Percentiles rank a stretch among this genome's conserved stretches.
Evolutionary conservation across 2,113 vertebrate species (phyloP).

Genomic region (Bufo gargarizans): DNA sequence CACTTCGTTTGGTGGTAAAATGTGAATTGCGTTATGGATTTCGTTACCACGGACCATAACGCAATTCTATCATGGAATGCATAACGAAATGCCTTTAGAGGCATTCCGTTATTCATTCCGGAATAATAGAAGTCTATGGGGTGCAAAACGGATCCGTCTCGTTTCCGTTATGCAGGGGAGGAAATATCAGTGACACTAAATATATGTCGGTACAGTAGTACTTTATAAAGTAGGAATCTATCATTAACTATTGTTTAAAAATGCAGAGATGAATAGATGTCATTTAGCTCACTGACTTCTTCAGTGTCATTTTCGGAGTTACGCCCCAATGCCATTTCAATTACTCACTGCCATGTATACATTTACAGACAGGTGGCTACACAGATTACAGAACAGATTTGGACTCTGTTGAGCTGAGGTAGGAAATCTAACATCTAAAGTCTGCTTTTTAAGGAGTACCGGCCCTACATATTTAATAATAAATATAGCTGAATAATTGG

Average conservation of each 20-base stretch:
- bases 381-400: conserved; percentile 41
- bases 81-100: too few species aligned
- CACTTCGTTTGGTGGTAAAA: too few species aligned
- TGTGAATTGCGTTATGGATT: too few species aligned
- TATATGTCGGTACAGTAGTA: neutral
- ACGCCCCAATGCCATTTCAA: neutral
- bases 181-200: neutral
- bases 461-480: conserved; percentile 18
- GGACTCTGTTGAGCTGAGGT: neutral
- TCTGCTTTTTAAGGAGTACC: conserved; percentile 31
- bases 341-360: conserved; percentile 2
- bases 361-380: conserved; percentile 27
- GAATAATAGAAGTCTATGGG: too few species aligned
- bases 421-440: conserved; percentile 2
- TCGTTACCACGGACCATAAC: too few species aligned
- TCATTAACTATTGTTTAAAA: neutral
- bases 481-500: conserved; percentile 5
- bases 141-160: too few species aligned
- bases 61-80: too few species aligned
- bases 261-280: neutral
- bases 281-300: neutral
- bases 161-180: too few species aligned
- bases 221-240: neutral
- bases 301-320: neutral
- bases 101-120: too few species aligned